Evolutionary conservation across 2,888 invertebrate species (phyloP), one percentile per base, ranked within the genome.

Genomic region (Pogonocherus hispidulus): DNA sequence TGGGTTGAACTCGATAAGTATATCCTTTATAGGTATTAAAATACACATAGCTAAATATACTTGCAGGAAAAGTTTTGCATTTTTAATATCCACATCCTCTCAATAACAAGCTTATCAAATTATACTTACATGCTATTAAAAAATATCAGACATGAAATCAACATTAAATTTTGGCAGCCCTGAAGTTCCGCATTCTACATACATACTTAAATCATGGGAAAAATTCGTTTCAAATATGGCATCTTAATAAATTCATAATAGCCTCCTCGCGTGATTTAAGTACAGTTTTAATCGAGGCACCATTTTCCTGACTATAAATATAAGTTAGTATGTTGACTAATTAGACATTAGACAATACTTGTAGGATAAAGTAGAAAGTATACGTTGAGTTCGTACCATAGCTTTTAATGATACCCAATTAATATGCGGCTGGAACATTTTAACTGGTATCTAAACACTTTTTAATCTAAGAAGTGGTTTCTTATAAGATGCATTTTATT

Each of bases 211-310:
- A n/a, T n/a, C n/a, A 47, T 41, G 11, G 32, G 19, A 18, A 27
- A 47, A 59, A 59, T 19, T 46, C 32, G 19, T 3, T 16, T 16
- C 27, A 59, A 59, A 59, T 59, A 59, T 55, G 47, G 54, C 49
- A 59, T 66, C 35, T 60, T 67, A 67, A 63, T 67, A 67, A 57
- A 67, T 63, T 67, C 67, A 32, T 67, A 67, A 67, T 67, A 56
- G 63, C 44, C 57, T 35, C 19, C 18, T 67, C 57, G 67, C 67
- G 63, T 67, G 67, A 20, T 63, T 51, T 63, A 27, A 62, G 44
- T n/a, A 18, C 52, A 41, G 32, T 52, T 57, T 67, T 67, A 63
- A 52, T 67, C 63, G 51, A 52, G 52, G 51, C 63, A 54, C 27
- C 57, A 41, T 66, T 66, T 66, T 59, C 41, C 60, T 44, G 16